Evolutionary conservation across 92 coral and sea anemone species (phyloP), one percentile per base, ranked within the genome.

Genomic region (Parazoanthus swiftii): DNA sequence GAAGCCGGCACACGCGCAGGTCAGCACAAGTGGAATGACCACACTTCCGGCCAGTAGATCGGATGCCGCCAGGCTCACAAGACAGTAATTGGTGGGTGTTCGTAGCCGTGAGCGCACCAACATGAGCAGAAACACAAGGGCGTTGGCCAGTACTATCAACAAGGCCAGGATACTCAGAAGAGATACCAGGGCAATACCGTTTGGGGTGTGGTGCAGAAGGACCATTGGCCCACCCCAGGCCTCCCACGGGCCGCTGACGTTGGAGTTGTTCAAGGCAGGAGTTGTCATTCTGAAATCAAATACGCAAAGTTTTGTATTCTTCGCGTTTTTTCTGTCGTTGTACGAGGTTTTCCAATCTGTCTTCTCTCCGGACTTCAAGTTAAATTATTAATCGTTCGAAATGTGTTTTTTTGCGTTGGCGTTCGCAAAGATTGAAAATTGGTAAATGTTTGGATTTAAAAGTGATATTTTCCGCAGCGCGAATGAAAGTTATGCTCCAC

Each of bases 81-180:
- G 90, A 63, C 95, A 93, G 90, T 91, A 95, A 89, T 95, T 95
- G 70, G 94, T 89, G 89, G 92, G 82, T 44, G 94, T 92, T 44
- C 96, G 89, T n/a, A 95, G 88, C 48, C 92, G 86, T 48, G 89
- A 80, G 59, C 86, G 72, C 81, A 42, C 89, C 18, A 81, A 73
- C 65, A 95, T 86, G 63, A 95, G 88, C 18, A 85, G 81, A 50
- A 91, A 93, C 48, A 93, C 98, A 2, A 91, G 84, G 1, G 92
- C 80, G 74, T 94, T 94, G 21, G 95, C 93, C 46, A 86, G 44
- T 66, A 94, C 74, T 51, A 94, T 94, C 36, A 90, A 75, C 29
- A 85, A 43, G 18, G 91, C 88, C 76, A 93, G 91, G 23, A 91
- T 20, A 5, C 88, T 36, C 50, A 93, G 74, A 80, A 90, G 44